Percentiles rank a stretch among this genome's conserved stretches.
These are phyloP conservation scores for Thinocorus orbignyianus DNA, from an alignment of 2,113 vertebrate genomes.

Conservation along the genomic window DNA sequence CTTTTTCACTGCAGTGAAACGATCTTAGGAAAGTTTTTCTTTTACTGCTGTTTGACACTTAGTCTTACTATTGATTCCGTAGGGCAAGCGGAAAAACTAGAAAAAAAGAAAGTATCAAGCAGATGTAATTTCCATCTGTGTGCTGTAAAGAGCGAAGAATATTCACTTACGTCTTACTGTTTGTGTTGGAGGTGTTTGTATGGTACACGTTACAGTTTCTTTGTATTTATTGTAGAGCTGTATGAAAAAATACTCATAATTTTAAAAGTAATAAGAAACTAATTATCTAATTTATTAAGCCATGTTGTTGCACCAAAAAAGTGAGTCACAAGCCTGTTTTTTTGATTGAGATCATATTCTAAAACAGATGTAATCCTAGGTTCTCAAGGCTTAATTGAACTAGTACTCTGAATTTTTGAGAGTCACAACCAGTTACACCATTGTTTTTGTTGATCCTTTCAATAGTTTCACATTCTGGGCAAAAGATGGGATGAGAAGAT, in stretches of 20 bases:
- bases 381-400: background rate
- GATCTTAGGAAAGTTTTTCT: background rate
- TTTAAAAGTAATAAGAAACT: background rate
- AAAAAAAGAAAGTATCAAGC: background rate
- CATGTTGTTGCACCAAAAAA: background rate
- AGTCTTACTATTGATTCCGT: background rate
- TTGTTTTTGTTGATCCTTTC: background rate
- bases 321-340: background rate
- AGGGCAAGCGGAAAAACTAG: background rate
- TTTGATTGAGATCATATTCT: background rate
- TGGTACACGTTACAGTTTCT: rapidly evolving
- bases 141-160: background rate
- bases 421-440: background rate
- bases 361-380: background rate
- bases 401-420: background rate
- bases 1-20: background rate
- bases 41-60: background rate
- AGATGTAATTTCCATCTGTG: background rate
- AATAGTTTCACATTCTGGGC: slow-evolving; percentile 70
- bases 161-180: background rate
- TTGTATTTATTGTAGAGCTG: background rate
- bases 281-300: background rate
- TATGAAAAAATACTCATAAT: background rate
- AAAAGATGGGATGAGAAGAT: slow-evolving; percentile 72
- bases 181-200: background rate